A percentile compares a stretch with the other conserved stretches of the same genome.
These are phyloP conservation scores for Xiphydria camelus DNA, from an alignment of 2,888 invertebrate genomes.

Conservation along the genomic window DNA sequence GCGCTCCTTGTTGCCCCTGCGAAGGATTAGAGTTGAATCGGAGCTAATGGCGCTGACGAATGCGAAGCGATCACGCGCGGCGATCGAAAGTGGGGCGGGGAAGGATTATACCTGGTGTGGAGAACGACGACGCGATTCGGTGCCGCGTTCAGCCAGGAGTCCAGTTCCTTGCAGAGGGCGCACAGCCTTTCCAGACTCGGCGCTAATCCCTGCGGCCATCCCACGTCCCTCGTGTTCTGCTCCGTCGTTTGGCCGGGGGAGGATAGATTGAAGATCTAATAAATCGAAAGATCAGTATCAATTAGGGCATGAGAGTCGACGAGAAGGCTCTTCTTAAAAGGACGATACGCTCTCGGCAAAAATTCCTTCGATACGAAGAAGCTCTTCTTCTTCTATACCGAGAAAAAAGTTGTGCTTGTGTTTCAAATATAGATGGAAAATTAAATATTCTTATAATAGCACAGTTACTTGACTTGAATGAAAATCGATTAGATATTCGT, in stretches of 20 bases:
- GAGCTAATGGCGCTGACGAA: conserved; percentile 10
- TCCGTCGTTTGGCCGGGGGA: conserved; percentile 67
- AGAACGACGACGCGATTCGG: conserved; percentile 85
- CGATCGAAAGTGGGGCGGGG: not conserved
- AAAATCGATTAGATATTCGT: too few relatives aligned
- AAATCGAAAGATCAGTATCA: too few relatives aligned
- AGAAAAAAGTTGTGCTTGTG: too few relatives aligned
- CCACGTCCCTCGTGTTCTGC: conserved; percentile 66
- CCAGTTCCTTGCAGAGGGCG: conserved; percentile 90
- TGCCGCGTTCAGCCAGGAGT: conserved; percentile 86
- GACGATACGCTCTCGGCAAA: too few relatives aligned
- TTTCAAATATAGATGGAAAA: too few relatives aligned
- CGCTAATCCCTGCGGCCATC: conserved; percentile 84
- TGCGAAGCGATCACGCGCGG: conserved; percentile 6
- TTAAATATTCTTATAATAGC: too few relatives aligned
- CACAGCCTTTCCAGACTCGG: conserved; percentile 89
- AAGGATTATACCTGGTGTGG: conserved; percentile 71
- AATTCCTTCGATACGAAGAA: too few relatives aligned
- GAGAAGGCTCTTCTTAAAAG: too few relatives aligned
- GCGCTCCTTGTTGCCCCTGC: conserved; percentile 83
- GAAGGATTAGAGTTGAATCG: not conserved
- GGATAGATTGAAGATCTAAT: conserved; percentile 86
- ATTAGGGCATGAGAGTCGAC: too few relatives aligned
- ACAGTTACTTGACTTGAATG: too few relatives aligned
- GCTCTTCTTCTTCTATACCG: too few relatives aligned